Evolutionary conservation across 2,888 invertebrate genomes (phyloP).

Genomic region (Petrolisthes manimaculis): DNA sequence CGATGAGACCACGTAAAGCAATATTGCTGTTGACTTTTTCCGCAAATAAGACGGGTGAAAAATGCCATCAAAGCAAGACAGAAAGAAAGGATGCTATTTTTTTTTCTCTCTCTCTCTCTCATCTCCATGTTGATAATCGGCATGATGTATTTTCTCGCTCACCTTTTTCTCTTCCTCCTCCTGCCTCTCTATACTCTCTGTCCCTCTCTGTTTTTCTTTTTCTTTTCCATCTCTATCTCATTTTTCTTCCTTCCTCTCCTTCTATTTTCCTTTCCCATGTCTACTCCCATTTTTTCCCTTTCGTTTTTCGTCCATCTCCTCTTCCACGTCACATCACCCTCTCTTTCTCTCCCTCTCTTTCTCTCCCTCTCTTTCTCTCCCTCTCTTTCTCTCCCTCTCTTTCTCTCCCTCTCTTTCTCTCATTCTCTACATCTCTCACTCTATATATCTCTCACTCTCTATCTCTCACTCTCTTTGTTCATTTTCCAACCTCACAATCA

Average conservation of each 20-base stretch:
- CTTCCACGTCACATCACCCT: background rate
- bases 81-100: too few species aligned
- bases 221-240: background rate
- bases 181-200: background rate
- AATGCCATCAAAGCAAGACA: too few species aligned
- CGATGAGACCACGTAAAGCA: too few species aligned
- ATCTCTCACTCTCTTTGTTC: background rate
- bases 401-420: constrained; percentile 33
- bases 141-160: too few species aligned
- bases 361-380: constrained; percentile 24
- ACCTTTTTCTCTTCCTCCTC: background rate
- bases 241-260: background rate
- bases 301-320: background rate
- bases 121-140: too few species aligned
- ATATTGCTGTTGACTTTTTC: too few species aligned
- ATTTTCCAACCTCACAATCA: too few species aligned
- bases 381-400: constrained; percentile 36
- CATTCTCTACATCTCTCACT: background rate
- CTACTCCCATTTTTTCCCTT: constrained; percentile 62
- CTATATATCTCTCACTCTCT: background rate
- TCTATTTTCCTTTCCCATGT: background rate
- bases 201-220: background rate
- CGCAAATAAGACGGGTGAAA: too few species aligned
- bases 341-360: background rate
- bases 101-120: background rate